Base-by-base conservation (phyloP, 2,888 invertebrate genomes). In the Leucozona laternaria region DNA sequence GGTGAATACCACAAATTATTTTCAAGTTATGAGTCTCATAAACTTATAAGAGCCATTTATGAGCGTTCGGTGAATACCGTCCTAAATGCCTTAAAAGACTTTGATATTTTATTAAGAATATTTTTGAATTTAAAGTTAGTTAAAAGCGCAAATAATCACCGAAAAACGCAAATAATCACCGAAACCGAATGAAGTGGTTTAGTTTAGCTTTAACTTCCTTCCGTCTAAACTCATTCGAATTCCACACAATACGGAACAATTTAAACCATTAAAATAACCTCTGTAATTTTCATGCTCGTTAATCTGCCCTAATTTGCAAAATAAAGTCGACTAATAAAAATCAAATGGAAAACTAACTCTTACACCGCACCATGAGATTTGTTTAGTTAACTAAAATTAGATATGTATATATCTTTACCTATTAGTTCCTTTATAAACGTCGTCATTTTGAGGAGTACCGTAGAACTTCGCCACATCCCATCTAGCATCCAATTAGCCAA, bases 401-500 rank as follows among this genome's bases (percentile, higher is more conserved):
- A n/a, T n/a, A 37, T 15, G 6, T 43, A 50, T 60, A 34, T 70
- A 70, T 40, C 17, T 70, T 0, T 43, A 43, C 6, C 45, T 31
- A 45, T 68, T 37, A 68, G 37, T 37, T 53, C 2, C 53, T 25
- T 28, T 7, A 28, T 20, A 66, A n/a, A n/a, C n/a, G n/a, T n/a
- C n/a, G 60, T 20, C 31, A 77, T 66, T 71, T 48, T 28, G 45
- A 79, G 76, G 76, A 58, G 20, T 28, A 50, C 48, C 22, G 11
- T 48, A 62, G 40, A 57, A 48, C 80, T 77, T 64, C 25, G 66
- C 77, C 85, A 70, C 81, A 77, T 48, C 55, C 48, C 68, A 86
- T 86, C 86, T 82, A 82, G 53, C 78, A 78, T 86, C 86, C 78
- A 86, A 86, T 86, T 86, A 86, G 82, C 70, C 86, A 82, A 86